Evolutionary conservation across 2,113 vertebrate genomes (phyloP).

Genomic region (Oophaga pumilio): DNA sequence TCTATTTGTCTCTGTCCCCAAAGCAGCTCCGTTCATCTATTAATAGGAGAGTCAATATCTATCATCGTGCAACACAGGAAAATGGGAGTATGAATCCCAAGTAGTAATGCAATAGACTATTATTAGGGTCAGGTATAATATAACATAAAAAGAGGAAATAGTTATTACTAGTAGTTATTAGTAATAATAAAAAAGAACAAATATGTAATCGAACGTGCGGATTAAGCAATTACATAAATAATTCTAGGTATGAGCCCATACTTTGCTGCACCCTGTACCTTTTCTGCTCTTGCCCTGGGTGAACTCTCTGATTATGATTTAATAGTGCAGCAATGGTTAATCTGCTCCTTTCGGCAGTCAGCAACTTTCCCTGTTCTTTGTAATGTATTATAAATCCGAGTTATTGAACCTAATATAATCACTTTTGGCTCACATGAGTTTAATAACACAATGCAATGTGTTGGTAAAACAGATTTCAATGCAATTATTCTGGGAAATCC

Average conservation of each 20-base stretch:
- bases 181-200: too few relatives aligned
- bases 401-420: not conserved
- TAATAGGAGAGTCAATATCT: not conserved
- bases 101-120: not conserved
- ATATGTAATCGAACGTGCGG: too few relatives aligned
- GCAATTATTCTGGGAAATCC: not conserved
- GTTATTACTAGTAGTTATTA: too few relatives aligned
- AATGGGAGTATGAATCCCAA: not conserved
- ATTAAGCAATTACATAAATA: not conserved
- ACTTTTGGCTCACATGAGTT: not conserved
- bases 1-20: not conserved
- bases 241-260: not conserved
- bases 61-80: not conserved
- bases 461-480: not conserved
- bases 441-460: not conserved
- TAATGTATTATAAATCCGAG: not conserved
- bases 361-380: not conserved
- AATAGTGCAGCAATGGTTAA: not conserved
- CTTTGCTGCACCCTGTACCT: not conserved
- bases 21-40: conserved; percentile 1
- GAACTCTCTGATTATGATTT: not conserved
- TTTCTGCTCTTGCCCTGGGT: not conserved
- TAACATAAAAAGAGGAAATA: not conserved
- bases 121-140: not conserved
- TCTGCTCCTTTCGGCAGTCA: not conserved